Evolutionary conservation across 2,113 vertebrate species (phyloP), one percentile per base, ranked within the genome.

Genomic region (Myotis davidii): DNA sequence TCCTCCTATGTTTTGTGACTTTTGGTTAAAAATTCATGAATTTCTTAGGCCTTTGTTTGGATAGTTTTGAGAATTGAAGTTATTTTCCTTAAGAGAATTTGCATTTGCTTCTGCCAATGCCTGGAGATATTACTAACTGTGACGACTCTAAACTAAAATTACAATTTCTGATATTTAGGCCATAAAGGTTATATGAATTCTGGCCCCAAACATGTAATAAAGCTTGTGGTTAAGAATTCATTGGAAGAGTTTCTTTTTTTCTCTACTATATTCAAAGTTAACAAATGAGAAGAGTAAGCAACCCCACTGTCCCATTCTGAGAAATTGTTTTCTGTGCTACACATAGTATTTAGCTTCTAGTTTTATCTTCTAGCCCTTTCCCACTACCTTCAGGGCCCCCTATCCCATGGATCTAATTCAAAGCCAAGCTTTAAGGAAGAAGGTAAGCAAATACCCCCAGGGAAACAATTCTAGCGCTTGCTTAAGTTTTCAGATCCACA

Each of bases 141-240:
- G 21, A 65, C 21, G 27, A 89, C 64, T 79, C 64, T 59, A 79
- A 85, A 85, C 34, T 81, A 94, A 92, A 93, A 87, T 77, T 34
- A 50, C 9, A 65, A 92, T 73, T 65, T 92, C 70, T 79, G 18
- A 59, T 56, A 39, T 34, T 81, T 72, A 84, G 70, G 50, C 9
- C 77, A 77, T 14, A 77, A 4, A 52, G 37, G 7, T 48, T 76
- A 89, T 32, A 83, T 8, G 2, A 89, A 50, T 45, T 78, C 45
- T 67, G 39, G 6, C 16, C 54, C n/a, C 29, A 45, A 82, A 76
- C 18, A n/a, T 39, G 37, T 69, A 23, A 52, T 74, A 67, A 88
- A 50, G 9, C 37, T 76, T 74, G 6, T 59, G 32, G 34, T 86
- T 90, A 89, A 54, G 23, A 82, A 85, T 92, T 67, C 72, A 91